Evolutionary conservation across 2,888 invertebrate genomes (phyloP).

Genomic region (Thumatha senex): DNA sequence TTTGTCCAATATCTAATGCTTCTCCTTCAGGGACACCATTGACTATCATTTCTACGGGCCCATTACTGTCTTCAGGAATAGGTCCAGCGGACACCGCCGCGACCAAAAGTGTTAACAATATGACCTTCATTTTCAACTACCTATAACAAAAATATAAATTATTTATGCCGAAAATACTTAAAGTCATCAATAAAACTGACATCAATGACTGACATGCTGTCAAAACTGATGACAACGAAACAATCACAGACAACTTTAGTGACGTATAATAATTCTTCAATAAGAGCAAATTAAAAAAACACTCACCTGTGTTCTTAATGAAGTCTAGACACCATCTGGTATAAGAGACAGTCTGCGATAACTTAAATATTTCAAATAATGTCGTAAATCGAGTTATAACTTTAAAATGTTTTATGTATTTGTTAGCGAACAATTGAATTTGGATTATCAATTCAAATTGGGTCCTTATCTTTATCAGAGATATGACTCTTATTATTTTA

Average conservation of each 20-base stretch:
- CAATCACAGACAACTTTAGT: neutral
- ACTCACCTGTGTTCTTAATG: constrained; percentile 45
- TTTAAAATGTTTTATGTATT: constrained; percentile 2
- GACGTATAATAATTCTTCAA: too few relatives aligned
- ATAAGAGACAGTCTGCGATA: neutral
- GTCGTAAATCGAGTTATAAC: constrained; percentile 13
- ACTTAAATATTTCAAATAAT: constrained; percentile 29
- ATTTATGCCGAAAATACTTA: neutral
- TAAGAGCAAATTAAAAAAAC: too few relatives aligned
- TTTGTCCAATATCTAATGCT: constrained; percentile 51
- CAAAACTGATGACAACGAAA: constrained; percentile 2
- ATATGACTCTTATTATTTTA: neutral
- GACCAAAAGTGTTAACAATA: constrained; percentile 57
- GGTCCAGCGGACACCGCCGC: constrained; percentile 56
- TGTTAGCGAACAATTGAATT: neutral
- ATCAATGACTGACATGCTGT: neutral
- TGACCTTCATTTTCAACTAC: constrained; percentile 55
- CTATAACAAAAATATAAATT: constrained; percentile 31
- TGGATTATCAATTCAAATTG: neutral
- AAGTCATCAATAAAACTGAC: constrained; percentile 9
- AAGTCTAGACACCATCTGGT: constrained; percentile 42
- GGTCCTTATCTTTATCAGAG: neutral
- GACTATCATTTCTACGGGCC: constrained; percentile 57
- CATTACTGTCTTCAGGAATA: constrained; percentile 42
- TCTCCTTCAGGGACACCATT: constrained; percentile 60